A percentile compares a stretch with the other conserved stretches of the same genome.
Conservation (phyloP, 2,888 invertebrate species). For the Plebejus argus region DNA sequence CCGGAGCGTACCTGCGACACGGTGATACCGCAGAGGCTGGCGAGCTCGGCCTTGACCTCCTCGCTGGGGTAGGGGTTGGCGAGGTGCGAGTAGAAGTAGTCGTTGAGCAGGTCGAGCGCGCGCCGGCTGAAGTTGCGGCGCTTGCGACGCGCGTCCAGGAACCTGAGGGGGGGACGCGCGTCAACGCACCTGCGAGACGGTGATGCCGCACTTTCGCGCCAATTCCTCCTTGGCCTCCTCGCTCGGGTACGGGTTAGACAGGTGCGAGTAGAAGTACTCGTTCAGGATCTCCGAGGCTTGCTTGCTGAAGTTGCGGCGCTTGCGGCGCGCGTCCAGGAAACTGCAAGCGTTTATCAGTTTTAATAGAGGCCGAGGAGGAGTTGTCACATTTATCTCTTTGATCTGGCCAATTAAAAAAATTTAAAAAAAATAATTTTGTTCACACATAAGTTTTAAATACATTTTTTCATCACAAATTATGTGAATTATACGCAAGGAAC, state of each 20-base stretch:
- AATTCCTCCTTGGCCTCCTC: slow-evolving; percentile 99
- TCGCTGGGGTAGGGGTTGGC: slow-evolving; percentile 99
- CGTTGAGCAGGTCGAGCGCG: slow-evolving; percentile 97
- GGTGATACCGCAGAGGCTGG: slow-evolving; percentile 96
- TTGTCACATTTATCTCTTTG: slow-evolving; percentile 44
- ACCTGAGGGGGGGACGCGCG: slow-evolving; percentile 56
- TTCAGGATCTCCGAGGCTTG: slow-evolving; percentile 99
- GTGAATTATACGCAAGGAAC: slow-evolving; percentile 32
- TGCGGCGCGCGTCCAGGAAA: slow-evolving; percentile 90
- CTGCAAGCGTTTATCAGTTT: slow-evolving; percentile 63
- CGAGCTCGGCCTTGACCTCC: slow-evolving; percentile 98
- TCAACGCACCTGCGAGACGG: slow-evolving; percentile 91
- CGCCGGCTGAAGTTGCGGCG: slow-evolving; percentile 98
- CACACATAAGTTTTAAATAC: neutral
- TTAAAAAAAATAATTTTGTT: neutral
- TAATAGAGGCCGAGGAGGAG: slow-evolving; percentile 58
- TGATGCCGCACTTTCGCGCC: slow-evolving; percentile 99
- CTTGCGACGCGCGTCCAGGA: slow-evolving; percentile 87
- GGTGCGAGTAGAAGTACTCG: slow-evolving; percentile 99
- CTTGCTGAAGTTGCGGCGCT: slow-evolving; percentile 99
- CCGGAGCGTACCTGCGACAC: slow-evolving; percentile 87
- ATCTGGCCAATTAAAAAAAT: neutral
- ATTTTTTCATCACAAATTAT: neutral
- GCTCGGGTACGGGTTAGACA: slow-evolving; percentile 99
- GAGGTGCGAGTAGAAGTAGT: slow-evolving; percentile 98